phyloP scores from a whole-genome alignment of 2,888 invertebrate genomes.

The Rutpela maculata region DNA sequence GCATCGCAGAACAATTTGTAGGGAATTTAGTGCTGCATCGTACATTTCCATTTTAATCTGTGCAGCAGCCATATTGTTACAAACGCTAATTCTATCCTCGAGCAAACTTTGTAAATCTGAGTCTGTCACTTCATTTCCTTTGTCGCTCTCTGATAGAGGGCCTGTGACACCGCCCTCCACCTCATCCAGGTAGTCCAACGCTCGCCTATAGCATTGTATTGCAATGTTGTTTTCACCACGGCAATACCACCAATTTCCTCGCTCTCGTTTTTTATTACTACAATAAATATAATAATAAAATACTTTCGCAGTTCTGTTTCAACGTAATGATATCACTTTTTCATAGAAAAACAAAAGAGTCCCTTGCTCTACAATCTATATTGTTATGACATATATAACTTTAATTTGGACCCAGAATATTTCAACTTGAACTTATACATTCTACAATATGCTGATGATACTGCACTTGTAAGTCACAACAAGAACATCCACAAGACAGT shows the following conservation, averaged over 20 bases:
- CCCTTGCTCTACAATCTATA: no score
- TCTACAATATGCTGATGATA: no score
- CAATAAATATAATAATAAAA: constrained; percentile 40
- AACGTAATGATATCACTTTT: no score
- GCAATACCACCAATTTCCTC: constrained; percentile 94
- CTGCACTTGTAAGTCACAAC: no score
- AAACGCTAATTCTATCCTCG: constrained; percentile 88
- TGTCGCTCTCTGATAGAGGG: constrained; percentile 31
- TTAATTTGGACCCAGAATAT: no score
- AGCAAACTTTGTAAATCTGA: constrained; percentile 81
- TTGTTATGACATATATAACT: no score
- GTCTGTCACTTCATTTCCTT: constrained; percentile 73
- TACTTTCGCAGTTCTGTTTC: no score
- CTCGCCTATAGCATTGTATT: constrained; percentile 90
- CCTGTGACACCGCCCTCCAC: constrained; percentile 77
- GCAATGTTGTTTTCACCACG: constrained; percentile 88
- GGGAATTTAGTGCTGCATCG: constrained; percentile 89
- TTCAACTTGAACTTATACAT: no score
- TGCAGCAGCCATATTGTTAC: constrained; percentile 94
- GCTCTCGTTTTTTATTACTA: constrained; percentile 85
- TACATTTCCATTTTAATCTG: constrained; percentile 92
- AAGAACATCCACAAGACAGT: no score
- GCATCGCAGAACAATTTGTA: constrained; percentile 87
- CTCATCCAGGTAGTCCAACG: constrained; percentile 88
- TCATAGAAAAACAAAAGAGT: no score